Percentiles rank a stretch among this genome's conserved stretches.
Evolutionary conservation across 2,113 vertebrate genomes (phyloP).

Genomic region (Atherinomorus stipes): DNA sequence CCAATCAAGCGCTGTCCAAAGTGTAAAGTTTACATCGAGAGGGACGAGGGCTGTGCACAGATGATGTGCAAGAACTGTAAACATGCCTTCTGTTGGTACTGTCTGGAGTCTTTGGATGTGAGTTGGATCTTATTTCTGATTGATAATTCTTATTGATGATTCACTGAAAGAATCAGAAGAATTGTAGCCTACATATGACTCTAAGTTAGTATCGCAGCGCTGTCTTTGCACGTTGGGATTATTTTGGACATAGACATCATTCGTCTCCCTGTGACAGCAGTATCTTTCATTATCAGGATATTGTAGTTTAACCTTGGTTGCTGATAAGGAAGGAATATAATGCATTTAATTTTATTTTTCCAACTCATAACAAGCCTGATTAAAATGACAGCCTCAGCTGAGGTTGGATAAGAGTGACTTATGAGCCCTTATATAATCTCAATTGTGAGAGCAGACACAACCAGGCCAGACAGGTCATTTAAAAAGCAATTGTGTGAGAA

Average conservation of each 20-base stretch:
- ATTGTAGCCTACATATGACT: not conserved
- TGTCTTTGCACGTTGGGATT: slow-evolving; percentile 11
- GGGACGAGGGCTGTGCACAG: slow-evolving; percentile 97
- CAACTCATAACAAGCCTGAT: not conserved
- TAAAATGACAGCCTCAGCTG: not conserved
- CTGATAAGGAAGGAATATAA: slow-evolving; percentile 20
- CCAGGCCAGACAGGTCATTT: slow-evolving; percentile 24
- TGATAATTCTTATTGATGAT: too few relatives aligned
- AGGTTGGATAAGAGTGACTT: slow-evolving; percentile 1
- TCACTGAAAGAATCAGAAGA: not conserved
- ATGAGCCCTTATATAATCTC: slow-evolving; percentile 48
- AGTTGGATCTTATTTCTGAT: slow-evolving; percentile 75
- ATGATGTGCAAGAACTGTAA: slow-evolving; percentile 99
- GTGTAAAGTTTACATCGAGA: slow-evolving; percentile 98
- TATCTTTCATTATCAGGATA: slow-evolving; percentile 29
- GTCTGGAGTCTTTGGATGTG: slow-evolving; percentile 97
- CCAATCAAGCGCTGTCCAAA: slow-evolving; percentile 99
- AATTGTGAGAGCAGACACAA: slow-evolving; percentile 21
- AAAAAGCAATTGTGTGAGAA: slow-evolving; percentile 53
- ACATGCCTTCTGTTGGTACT: slow-evolving; percentile 99
- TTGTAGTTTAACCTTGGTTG: slow-evolving; percentile 23
- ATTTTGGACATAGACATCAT: slow-evolving; percentile 5
- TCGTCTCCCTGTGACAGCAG: slow-evolving; percentile 21
- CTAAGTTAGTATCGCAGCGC: not conserved
- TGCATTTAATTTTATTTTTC: not conserved